Evolutionary conservation across 2,113 vertebrate species (phyloP).

Genomic region (Gopherus evgoodei): DNA sequence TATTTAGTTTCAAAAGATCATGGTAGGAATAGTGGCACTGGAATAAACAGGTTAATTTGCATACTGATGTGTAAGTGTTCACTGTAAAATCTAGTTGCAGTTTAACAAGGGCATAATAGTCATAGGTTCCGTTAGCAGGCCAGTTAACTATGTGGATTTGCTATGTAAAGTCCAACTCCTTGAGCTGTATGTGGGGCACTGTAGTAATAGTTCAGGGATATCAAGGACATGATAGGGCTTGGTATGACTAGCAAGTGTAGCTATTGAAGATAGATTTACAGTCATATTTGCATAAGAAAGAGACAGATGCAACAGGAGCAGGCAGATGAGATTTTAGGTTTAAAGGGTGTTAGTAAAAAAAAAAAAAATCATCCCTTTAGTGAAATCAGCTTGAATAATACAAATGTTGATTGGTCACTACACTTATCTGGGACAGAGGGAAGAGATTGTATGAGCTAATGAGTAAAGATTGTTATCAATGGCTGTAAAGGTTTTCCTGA

Average conservation of each 20-base stretch:
- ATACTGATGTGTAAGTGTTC: background rate
- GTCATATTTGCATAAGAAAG: background rate
- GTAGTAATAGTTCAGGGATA: conserved; percentile 7
- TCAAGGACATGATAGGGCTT: background rate
- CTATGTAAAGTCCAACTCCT: background rate
- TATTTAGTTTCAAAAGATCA: background rate
- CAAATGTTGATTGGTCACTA: background rate
- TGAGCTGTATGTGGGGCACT: background rate
- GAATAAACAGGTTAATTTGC: background rate
- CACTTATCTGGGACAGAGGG: background rate
- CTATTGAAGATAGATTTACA: background rate
- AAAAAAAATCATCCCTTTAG: background rate
- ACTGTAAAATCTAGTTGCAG: background rate
- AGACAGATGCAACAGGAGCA: background rate
- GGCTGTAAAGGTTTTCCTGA: background rate
- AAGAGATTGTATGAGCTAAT: conserved; percentile 18
- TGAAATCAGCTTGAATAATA: conserved; percentile 3
- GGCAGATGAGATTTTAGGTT: background rate
- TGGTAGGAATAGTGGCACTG: background rate
- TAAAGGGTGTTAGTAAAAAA: conserved; percentile 3
- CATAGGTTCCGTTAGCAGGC: background rate
- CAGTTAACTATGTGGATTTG: background rate
- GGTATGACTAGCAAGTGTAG: background rate
- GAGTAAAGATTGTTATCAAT: background rate
- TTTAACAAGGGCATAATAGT: background rate